Percentiles rank a stretch among this genome's conserved stretches.
These are phyloP conservation scores for Phalangium opilio DNA, from an alignment of 2,888 invertebrate genomes.

Conservation along the genomic window DNA sequence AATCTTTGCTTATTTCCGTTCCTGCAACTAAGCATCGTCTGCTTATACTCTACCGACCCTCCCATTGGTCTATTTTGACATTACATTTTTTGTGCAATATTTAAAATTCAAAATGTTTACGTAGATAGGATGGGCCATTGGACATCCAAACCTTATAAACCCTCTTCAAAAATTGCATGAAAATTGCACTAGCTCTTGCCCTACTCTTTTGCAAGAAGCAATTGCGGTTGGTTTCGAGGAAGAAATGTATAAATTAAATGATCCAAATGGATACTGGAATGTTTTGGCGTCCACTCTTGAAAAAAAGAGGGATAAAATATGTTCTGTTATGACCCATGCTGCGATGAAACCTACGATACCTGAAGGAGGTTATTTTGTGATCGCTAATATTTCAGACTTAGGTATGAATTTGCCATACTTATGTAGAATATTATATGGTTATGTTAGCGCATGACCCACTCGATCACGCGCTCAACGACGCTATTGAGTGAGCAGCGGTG, in stretches of 20 bases:
- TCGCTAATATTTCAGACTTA: slow-evolving; percentile 76
- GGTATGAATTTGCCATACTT: slow-evolving; percentile 23
- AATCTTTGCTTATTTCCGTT: no score
- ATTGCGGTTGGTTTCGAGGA: slow-evolving; percentile 73
- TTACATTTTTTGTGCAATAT: no score
- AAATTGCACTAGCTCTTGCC: slow-evolving; percentile 80
- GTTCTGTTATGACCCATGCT: slow-evolving; percentile 51
- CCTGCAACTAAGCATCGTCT: no score
- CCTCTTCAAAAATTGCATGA: slow-evolving; percentile 79
- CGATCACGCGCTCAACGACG: no score
- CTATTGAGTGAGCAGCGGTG: no score
- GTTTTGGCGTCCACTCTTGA: slow-evolving; percentile 56
- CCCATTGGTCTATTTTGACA: no score
- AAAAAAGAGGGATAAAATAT: slow-evolving; percentile 63
- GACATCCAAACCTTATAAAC: slow-evolving; percentile 58
- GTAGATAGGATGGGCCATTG: slow-evolving; percentile 83
- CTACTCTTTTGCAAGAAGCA: slow-evolving; percentile 80
- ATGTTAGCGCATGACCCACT: no score
- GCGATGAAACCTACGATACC: slow-evolving; percentile 85
- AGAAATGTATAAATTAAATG: slow-evolving; percentile 52
- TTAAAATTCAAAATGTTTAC: no score
- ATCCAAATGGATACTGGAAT: slow-evolving; percentile 66
- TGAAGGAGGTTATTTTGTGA: slow-evolving; percentile 92
- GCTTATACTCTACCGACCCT: no score
- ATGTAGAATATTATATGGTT: no score